phyloP scores from a whole-genome alignment of 2,888 invertebrate species.

The Hermodice carunculata region DNA sequence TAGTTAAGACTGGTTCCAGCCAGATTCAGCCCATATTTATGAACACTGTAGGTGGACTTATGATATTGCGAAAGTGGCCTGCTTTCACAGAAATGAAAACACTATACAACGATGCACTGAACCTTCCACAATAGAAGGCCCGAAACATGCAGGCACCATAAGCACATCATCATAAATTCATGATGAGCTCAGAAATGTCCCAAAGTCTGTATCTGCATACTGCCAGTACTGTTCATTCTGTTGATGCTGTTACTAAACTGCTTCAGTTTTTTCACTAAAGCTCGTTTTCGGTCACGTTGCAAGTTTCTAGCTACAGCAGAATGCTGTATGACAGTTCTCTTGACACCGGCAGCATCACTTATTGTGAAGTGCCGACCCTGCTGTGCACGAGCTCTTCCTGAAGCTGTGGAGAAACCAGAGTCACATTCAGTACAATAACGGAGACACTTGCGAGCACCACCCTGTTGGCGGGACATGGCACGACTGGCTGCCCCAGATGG shows the following conservation, averaged over 20 bases:
- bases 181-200: constrained; percentile 39
- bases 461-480: neutral
- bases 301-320: constrained; percentile 23
- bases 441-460: constrained; percentile 7
- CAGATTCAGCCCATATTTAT: no score
- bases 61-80: no score
- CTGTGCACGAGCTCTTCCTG: neutral
- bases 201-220: constrained; percentile 34
- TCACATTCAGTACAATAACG: constrained; percentile 11
- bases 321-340: constrained; percentile 27
- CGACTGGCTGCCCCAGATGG: neutral
- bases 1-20: no score
- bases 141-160: no score
- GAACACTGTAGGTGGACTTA: no score
- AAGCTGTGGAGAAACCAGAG: constrained; percentile 20
- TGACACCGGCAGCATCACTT: constrained; percentile 18
- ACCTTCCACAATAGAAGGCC: no score
- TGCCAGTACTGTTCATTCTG: constrained; percentile 53
- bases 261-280: constrained; percentile 38
- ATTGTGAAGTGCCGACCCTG: constrained; percentile 11
- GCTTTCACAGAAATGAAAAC: no score
- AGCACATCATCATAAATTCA: constrained; percentile 37
- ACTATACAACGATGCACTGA: no score
- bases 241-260: constrained; percentile 39
- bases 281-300: constrained; percentile 31